Percentiles rank a stretch among this genome's conserved stretches.
Evolutionary conservation across 2,797 vertebrate genomes (phyloP).

Genomic region (Acipenser oxyrinchus): DNA sequence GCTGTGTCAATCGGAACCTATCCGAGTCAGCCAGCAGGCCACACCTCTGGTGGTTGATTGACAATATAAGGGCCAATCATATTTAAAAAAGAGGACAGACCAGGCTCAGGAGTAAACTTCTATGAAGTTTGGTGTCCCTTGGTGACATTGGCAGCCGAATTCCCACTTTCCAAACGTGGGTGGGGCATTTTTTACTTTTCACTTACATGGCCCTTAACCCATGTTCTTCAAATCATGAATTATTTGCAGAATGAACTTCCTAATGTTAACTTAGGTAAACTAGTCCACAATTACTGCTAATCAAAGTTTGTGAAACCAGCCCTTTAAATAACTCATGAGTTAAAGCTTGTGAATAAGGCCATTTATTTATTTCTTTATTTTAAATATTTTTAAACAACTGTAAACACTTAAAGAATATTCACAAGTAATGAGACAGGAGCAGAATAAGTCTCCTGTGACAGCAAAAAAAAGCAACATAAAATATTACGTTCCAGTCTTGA

Average conservation of each 20-base stretch:
- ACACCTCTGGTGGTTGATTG: not conserved
- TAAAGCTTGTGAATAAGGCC: not conserved
- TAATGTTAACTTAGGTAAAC: too few relatives aligned
- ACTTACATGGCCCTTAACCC: too few relatives aligned
- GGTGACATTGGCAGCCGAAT: too few relatives aligned
- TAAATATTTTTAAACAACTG: constrained; percentile 13
- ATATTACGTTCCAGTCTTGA: not conserved
- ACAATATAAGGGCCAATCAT: not conserved
- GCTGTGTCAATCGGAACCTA: not conserved
- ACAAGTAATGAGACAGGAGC: constrained; percentile 14
- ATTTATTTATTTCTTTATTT: constrained; percentile 3
- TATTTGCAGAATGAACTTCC: too few relatives aligned
- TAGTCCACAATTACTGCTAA: too few relatives aligned
- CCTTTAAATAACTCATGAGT: too few relatives aligned
- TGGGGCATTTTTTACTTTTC: constrained; percentile 19
- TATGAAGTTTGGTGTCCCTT: too few relatives aligned
- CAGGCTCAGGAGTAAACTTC: not conserved
- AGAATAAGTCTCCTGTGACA: not conserved
- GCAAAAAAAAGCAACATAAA: not conserved
- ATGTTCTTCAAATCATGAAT: too few relatives aligned
- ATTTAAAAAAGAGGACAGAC: not conserved
- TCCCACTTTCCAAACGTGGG: not conserved
- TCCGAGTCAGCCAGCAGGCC: not conserved
- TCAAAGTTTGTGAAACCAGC: too few relatives aligned
- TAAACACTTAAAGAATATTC: constrained; percentile 34